Base-by-base conservation (phyloP, 2,113 vertebrate species). In the Pionites leucogaster region DNA sequence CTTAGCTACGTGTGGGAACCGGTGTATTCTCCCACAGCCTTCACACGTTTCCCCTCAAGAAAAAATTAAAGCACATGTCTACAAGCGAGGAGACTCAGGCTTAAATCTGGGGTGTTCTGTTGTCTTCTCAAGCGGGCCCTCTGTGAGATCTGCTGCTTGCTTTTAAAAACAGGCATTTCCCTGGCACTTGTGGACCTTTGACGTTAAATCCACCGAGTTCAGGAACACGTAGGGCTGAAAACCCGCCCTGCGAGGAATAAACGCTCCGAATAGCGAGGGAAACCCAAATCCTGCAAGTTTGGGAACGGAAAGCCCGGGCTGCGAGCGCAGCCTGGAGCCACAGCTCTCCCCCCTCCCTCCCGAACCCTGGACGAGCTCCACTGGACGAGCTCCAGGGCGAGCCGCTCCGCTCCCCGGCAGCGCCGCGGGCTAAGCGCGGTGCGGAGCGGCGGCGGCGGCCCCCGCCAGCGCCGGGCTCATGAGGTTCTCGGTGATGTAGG, bases 401-500 rank as follows among this genome's bases (percentile, higher is more conserved):
- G 33, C 20, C 24, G 2, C 65, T 31, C 47, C 24, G 41, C 29
- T 13, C 27, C 65, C 42, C 35, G 42, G 1, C 35, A 37, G 28
- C 37, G 35, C 49, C 12, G 27, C 8, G 9, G 60, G 41, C 42
- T 82, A 95, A 2, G 97, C 92, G 42, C 67, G 90, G 16, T 53
- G 91, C 67, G 85, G 27, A 1, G 35, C 85, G 14, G 82, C 88
- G 25, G 81, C 87, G 15, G 98, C 93, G 96, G 98, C 98, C 52
- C 81, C 60, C 62, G 33, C 69, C 5, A 76, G 70, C 7, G 87
- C 80, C 70, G 93, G 95, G 83, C 93, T 94, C 95, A 99, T 98
- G 94, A 99, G 98, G 97, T 99, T 99, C 94, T 99, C 99, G 19
- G 99, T 99, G 97, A 99, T 99, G 96, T 99, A 99, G 29, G 99